Evolutionary conservation across 2,113 vertebrate species (phyloP), one percentile per base, ranked within the genome.

Genomic region (Corythornis cristatus): DNA sequence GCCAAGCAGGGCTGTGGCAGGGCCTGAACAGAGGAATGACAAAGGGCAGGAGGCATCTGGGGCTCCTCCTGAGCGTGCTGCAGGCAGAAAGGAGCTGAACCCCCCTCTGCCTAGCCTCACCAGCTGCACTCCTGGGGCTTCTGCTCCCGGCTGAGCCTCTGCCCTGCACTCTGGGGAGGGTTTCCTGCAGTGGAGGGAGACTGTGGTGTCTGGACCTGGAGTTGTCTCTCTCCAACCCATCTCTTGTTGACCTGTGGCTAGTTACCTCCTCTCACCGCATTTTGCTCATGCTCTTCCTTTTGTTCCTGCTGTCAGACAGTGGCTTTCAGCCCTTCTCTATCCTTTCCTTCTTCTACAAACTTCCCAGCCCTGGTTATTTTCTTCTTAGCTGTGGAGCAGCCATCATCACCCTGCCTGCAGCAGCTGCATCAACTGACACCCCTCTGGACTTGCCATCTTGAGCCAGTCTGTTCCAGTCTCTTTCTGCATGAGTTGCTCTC

Each of bases 381-480:
- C 62, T 73, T 40, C 79, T 35, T 26, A 25, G 20, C 65, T 66
- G 46, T 45, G 58, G 54, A 42, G n/a, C 79, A 62, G 37, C 57
- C 4, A 0, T 46, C 60, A 64, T 82, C 80, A 48, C 54, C n/a
- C 45, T 60, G n/a, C 51, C 35, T 48, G 29, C 8, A 68, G n/a
- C 76, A 86, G 85, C 91, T 91, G 51, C 72, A 21, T 31, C 51
- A 65, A 60, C 72, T 83, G 81, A 51, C 84, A 37, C 37, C 37
- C 37, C 91, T 94, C 87, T 67, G 89, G 33, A 35, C 91, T 92
- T 87, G 78, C 82, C 94, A 74, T 82, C 60, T 87, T 48, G 64
- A 64, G 26, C 89, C 93, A 93, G 48, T 93, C 95, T 94, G 95
- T 93, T 93, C 84, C 92, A 48, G 82, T 22, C 82, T 86, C 88